A percentile compares a stretch with the other conserved stretches of the same genome.
These are phyloP conservation scores for Atrichornis clamosus DNA, from an alignment of 2,113 vertebrate species.

Conservation along the genomic window DNA sequence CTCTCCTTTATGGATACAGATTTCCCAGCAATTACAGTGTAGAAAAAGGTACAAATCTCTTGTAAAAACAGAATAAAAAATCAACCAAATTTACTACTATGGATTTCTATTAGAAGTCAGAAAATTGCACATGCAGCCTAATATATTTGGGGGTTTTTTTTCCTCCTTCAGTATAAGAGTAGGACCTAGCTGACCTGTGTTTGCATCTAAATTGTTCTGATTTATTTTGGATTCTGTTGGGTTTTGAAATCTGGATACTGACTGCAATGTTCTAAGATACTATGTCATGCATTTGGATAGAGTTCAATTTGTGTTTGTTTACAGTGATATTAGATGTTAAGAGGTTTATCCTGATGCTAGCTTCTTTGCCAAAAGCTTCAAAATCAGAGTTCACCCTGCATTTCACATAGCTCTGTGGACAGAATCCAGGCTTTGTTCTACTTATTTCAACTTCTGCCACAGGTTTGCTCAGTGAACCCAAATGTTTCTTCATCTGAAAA, in stretches of 20 bases:
- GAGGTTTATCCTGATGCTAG: conserved; percentile 26
- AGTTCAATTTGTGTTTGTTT: not conserved
- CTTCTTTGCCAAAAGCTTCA: conserved; percentile 5
- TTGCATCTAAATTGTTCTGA: not conserved
- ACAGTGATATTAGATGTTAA: not conserved
- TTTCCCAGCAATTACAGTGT: not conserved
- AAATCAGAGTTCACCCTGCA: not conserved
- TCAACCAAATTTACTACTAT: not conserved
- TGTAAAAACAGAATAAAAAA: not conserved
- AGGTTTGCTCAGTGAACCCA: not conserved
- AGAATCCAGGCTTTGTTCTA: not conserved
- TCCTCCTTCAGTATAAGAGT: not conserved
- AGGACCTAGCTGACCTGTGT: not conserved
- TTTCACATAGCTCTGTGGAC: not conserved
- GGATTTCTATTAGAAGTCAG: not conserved
- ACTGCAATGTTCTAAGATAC: not conserved
- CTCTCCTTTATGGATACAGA: not conserved
- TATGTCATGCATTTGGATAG: not conserved
- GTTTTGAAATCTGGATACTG: not conserved
- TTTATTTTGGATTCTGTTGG: not conserved
- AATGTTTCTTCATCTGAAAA: not conserved
- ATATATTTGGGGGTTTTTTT: not conserved
- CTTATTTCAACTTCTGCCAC: not conserved
- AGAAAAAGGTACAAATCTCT: not conserved
- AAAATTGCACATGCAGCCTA: not conserved